A percentile compares a stretch with the other conserved stretches of the same genome.
Conservation (phyloP, 2,888 invertebrate genomes). For the Protonemura montana region DNA sequence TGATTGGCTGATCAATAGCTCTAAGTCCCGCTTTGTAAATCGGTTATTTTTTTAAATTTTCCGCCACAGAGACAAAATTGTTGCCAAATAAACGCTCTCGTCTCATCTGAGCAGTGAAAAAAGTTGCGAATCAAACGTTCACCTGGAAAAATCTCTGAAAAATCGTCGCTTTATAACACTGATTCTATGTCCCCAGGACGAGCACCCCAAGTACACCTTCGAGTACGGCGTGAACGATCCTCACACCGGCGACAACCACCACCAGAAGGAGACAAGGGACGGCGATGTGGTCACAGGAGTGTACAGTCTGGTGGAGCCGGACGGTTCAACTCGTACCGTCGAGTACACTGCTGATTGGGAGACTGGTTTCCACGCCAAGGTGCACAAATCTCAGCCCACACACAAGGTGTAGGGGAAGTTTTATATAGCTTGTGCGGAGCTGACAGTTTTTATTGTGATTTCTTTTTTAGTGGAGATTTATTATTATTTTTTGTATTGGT, state of each 20-base stretch:
- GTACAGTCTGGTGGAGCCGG: constrained; percentile 69
- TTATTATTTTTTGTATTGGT: no score
- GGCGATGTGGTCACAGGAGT: constrained; percentile 76
- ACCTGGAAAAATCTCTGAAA: no score
- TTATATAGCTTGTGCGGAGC: not conserved
- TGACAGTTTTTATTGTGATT: not conserved
- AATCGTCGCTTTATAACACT: not conserved
- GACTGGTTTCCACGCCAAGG: constrained; percentile 78
- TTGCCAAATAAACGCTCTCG: no score
- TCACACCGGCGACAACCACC: constrained; percentile 77
- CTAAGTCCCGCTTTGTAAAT: no score
- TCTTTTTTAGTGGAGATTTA: not conserved
- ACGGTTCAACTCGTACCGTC: constrained; percentile 77
- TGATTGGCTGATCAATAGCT: no score
- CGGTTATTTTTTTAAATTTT: no score
- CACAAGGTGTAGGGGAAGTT: constrained; percentile 21
- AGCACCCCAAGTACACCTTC: constrained; percentile 74
- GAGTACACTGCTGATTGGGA: constrained; percentile 81
- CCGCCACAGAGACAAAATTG: no score
- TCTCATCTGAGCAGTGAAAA: no score
- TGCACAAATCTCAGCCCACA: constrained; percentile 62
- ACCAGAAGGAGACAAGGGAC: constrained; percentile 75
- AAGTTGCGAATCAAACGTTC: no score
- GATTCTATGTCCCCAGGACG: constrained; percentile 60
- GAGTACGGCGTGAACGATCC: constrained; percentile 78